Conservation (phyloP, 2,113 vertebrate species). For the Ceyx melanurus region DNA sequence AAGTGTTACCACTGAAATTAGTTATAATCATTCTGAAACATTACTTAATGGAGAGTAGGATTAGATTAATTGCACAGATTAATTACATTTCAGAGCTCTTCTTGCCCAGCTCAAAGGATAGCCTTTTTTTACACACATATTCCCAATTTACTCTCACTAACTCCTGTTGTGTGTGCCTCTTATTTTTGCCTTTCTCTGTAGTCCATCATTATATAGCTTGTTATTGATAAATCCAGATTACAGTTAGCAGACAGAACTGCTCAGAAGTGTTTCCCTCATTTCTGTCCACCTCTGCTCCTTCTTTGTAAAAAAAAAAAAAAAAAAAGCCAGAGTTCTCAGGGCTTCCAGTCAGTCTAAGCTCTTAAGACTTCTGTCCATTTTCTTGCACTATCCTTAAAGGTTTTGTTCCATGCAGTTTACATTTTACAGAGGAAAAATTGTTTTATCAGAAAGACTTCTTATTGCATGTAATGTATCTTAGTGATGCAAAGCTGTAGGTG, state of each 20-base stretch:
- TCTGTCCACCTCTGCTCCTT: background rate
- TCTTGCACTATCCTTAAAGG: background rate
- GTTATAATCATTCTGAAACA: background rate
- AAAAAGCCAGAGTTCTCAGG: background rate
- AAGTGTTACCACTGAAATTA: background rate
- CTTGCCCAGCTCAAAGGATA: background rate
- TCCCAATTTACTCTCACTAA: background rate
- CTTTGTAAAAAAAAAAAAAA: background rate
- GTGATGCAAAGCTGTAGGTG: background rate
- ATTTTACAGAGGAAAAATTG: background rate
- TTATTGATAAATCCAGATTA: background rate
- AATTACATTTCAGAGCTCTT: background rate
- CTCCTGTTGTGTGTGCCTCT: background rate
- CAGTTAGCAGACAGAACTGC: background rate
- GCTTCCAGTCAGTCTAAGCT: background rate
- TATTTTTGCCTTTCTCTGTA: background rate
- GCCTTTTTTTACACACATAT: background rate
- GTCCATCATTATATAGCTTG: background rate
- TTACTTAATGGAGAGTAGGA: background rate
- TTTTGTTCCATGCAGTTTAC: background rate
- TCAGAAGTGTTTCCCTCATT: background rate
- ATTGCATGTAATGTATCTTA: background rate
- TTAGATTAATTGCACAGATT: background rate
- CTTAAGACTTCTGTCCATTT: background rate
- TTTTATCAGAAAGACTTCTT: background rate